A percentile compares a stretch with the other conserved stretches of the same genome.
These are phyloP conservation scores for Creontiades dilutus DNA, from an alignment of 2,888 invertebrate genomes.

Conservation along the genomic window DNA sequence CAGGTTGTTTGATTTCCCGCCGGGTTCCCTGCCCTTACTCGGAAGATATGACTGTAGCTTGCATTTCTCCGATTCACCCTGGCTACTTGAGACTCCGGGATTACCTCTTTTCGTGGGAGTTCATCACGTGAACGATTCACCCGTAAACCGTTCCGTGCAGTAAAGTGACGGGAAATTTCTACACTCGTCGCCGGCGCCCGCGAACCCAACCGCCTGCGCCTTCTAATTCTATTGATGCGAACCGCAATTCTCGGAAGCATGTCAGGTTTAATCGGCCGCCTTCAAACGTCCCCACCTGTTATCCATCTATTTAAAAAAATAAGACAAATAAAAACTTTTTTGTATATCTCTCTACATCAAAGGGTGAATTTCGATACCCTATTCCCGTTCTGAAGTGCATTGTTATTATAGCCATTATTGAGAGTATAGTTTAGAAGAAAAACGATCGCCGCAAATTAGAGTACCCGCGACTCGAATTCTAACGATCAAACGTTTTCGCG, in stretches of 20 bases:
- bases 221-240: neutral
- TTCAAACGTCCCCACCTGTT: neutral
- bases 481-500: neutral
- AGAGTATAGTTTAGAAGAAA: neutral
- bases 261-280: neutral
- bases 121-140: too few relatives aligned
- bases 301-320: too few relatives aligned
- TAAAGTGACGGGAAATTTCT: neutral
- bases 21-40: too few relatives aligned
- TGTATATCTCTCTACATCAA: neutral
- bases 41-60: too few relatives aligned
- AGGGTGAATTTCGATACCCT: neutral
- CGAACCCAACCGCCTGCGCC: neutral
- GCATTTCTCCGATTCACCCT: too few relatives aligned
- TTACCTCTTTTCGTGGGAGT: too few relatives aligned
- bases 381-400: neutral
- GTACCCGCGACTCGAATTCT: neutral
- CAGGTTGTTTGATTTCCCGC: too few relatives aligned
- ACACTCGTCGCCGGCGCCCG: neutral
- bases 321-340: neutral
- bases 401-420: neutral
- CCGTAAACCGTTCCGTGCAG: neutral
- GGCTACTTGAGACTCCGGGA: too few relatives aligned
- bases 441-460: neutral
- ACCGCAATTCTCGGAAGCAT: neutral